Percentiles rank a stretch among this genome's conserved stretches.
These are phyloP conservation scores for Brachyalestes nurse DNA, from an alignment of 2,797 vertebrate genomes.

Conservation along the genomic window DNA sequence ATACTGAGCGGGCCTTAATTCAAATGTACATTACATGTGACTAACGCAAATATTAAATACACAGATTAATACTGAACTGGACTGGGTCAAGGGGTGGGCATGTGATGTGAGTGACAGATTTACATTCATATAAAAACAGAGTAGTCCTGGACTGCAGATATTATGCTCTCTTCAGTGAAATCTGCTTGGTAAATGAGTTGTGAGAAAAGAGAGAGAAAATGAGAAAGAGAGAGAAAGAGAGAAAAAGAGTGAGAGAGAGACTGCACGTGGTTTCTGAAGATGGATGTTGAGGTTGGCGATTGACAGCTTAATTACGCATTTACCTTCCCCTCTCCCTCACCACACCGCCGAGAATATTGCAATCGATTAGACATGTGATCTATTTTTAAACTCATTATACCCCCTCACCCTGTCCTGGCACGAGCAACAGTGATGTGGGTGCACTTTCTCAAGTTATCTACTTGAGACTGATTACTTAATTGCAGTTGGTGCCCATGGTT, in stretches of 20 bases:
- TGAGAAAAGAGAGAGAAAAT: no score
- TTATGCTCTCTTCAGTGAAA: background rate
- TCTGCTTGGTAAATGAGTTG: background rate
- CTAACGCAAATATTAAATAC: background rate
- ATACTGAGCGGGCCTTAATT: no score
- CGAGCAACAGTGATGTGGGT: background rate
- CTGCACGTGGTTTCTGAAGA: slow-evolving; percentile 9
- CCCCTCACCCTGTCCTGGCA: background rate
- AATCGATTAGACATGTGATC: slow-evolving; percentile 34
- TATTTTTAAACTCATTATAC: slow-evolving; percentile 4
- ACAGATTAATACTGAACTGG: background rate
- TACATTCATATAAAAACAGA: background rate
- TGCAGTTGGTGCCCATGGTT: background rate
- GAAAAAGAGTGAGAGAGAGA: background rate
- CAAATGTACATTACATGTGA: background rate
- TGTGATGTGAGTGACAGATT: background rate
- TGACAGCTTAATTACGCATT: slow-evolving; percentile 44
- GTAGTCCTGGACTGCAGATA: background rate
- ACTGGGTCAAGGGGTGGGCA: background rate
- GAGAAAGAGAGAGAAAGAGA: background rate
- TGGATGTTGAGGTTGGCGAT: slow-evolving; percentile 22
- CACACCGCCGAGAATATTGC: slow-evolving; percentile 24
- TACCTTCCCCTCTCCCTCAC: slow-evolving; percentile 22
- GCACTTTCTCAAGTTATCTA: slow-evolving; percentile 14
- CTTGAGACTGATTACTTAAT: slow-evolving; percentile 3